Evolutionary conservation across 2,797 vertebrate genomes (phyloP).

Genomic region (Lagodon rhomboides): DNA sequence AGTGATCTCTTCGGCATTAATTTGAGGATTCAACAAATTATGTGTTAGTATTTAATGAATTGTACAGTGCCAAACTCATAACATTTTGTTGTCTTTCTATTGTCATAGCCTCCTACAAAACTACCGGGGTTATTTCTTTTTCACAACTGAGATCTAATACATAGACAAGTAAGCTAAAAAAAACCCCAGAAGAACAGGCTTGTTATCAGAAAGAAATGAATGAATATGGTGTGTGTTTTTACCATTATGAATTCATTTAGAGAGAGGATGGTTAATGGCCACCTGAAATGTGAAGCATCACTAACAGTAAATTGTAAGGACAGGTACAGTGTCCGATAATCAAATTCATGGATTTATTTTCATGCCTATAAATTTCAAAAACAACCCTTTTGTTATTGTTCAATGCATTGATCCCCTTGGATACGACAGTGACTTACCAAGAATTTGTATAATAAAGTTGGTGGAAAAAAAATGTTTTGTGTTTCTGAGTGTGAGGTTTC

Average conservation of each 20-base stretch:
- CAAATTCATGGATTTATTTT: slow-evolving; percentile 78
- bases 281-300: slow-evolving; percentile 59
- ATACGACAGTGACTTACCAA: slow-evolving; percentile 82
- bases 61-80: slow-evolving; percentile 85
- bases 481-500: slow-evolving; percentile 24
- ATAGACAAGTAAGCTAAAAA: slow-evolving; percentile 34
- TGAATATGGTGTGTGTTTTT: slow-evolving; percentile 78
- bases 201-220: slow-evolving; percentile 74
- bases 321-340: slow-evolving; percentile 58
- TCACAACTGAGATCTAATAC: slow-evolving; percentile 63
- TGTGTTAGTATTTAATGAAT: slow-evolving; percentile 85
- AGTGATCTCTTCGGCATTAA: slow-evolving; percentile 81
- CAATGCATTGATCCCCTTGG: slow-evolving; percentile 80
- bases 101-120: slow-evolving; percentile 71
- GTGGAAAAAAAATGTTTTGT: slow-evolving; percentile 76
- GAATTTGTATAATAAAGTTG: slow-evolving; percentile 90
- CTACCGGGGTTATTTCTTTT: slow-evolving; percentile 70
- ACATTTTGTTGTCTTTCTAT: slow-evolving; percentile 84
- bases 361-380: slow-evolving; percentile 75
- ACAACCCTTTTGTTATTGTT: slow-evolving; percentile 75
- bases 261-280: slow-evolving; percentile 59
- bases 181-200: slow-evolving; percentile 27
- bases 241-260: slow-evolving; percentile 81
- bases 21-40: slow-evolving; percentile 81
- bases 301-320: slow-evolving; percentile 55